These are phyloP conservation scores for Malurus elegans DNA, from an alignment of 2,113 vertebrate species.

Conservation along the genomic window DNA sequence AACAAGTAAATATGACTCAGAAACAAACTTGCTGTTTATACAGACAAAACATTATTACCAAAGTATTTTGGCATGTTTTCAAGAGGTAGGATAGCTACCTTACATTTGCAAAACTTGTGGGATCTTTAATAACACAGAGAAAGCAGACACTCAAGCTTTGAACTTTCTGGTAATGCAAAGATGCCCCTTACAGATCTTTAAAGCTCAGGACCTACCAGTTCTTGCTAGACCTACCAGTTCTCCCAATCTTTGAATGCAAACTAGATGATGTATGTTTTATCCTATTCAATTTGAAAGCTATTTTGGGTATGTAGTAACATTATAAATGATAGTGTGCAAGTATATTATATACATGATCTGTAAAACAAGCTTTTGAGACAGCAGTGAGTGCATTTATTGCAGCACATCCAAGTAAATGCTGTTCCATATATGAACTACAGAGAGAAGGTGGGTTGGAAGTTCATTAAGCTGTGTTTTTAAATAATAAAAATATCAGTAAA, in stretches of 20 bases:
- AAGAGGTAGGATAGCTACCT: not conserved
- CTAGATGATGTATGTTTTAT: not conserved
- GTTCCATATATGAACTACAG: not conserved
- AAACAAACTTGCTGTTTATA: not conserved
- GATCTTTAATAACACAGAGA: slow-evolving; percentile 23
- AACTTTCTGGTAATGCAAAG: slow-evolving; percentile 54
- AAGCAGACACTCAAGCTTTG: slow-evolving; percentile 17
- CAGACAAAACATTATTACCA: not conserved
- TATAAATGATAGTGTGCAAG: not conserved
- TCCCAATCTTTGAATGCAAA: slow-evolving; percentile 18
- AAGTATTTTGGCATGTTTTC: not conserved
- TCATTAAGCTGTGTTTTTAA: not conserved
- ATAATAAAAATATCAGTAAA: not conserved
- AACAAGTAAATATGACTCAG: not conserved
- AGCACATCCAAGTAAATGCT: not conserved
- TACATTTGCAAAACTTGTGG: slow-evolving; percentile 54
- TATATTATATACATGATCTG: not conserved
- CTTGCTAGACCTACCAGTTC: slow-evolving; percentile 37
- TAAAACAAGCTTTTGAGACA: not conserved
- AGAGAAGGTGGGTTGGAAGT: not conserved
- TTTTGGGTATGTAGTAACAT: not conserved
- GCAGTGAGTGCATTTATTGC: not conserved
- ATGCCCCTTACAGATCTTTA: not conserved
- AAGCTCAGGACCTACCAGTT: slow-evolving; percentile 44
- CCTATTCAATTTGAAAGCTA: not conserved